Evolutionary conservation across 2,113 vertebrate genomes (phyloP).

Genomic region (Plestiodon gilberti): DNA sequence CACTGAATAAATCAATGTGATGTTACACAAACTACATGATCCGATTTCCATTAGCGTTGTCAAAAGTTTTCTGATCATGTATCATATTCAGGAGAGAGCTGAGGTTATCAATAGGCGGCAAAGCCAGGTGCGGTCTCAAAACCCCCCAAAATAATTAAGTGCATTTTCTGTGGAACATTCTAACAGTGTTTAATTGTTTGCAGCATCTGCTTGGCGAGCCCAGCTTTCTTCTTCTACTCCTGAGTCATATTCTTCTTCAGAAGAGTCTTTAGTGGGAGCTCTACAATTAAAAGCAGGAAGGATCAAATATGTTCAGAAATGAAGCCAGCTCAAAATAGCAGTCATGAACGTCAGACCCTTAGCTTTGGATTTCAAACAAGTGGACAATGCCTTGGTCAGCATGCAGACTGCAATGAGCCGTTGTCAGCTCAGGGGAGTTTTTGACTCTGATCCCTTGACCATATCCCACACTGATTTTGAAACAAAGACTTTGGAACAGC

Average conservation of each 20-base stretch:
- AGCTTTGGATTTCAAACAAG: neutral
- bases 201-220: constrained; percentile 94
- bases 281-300: constrained; percentile 75
- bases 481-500: too few species aligned
- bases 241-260: constrained; percentile 94
- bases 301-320: constrained; percentile 44
- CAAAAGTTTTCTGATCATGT: constrained; percentile 64
- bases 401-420: neutral
- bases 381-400: neutral
- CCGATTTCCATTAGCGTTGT: constrained; percentile 61
- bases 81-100: constrained; percentile 50
- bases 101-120: constrained; percentile 63
- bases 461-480: neutral
- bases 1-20: constrained; percentile 71
- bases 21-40: constrained; percentile 73
- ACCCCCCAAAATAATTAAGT: constrained; percentile 56
- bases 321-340: neutral
- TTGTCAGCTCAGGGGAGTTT: neutral
- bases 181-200: constrained; percentile 86
- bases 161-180: constrained; percentile 54
- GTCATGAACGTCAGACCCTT: neutral
- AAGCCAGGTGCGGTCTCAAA: constrained; percentile 62
- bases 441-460: neutral
- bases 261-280: constrained; percentile 86
- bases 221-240: constrained; percentile 95